Base-by-base conservation (phyloP, 2,113 vertebrate genomes). In the Dolichotis patagonum region DNA sequence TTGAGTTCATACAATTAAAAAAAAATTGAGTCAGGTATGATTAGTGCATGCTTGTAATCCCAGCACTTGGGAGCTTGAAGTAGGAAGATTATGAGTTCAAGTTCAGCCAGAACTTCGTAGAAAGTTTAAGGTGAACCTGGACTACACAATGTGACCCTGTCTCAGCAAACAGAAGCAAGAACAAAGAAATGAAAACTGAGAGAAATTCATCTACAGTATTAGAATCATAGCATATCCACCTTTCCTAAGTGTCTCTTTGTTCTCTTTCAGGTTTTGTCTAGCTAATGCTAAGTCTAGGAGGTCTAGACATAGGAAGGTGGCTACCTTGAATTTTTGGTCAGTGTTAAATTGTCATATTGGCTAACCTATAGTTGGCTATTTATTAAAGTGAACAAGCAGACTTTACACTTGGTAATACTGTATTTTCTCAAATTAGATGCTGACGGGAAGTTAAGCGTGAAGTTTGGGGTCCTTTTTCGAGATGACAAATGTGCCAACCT, bases 401-500 rank as follows among this genome's bases (percentile, higher is more conserved):
- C 32, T 96, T 95, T 91, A 41, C 28, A 56, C 83, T 78, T 71
- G 32, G 41, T 97, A 92, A 97, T 13, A 0, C 56, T 96, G n/a
- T 96, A 28, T 96, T 95, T 94, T 95, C 69, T 95, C 69, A n/a
- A 85, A 88, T 97, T 97, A 99, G 99, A 99, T 97, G 98, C 98
- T 49, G 99, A 99, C 49, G 99, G 99, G 84, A 99, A 99, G 97
- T 98, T 98, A 80, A 99, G 98, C 0, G 99, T 99, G 94, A 99
- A 99, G 97, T 99, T 99, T 62, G 99, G 99, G 38, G 99, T 99
- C 69, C 98, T 99, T 85, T 99, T 99, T 95, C 99, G 92, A 20
- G 99, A 99, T 73, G 99, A 99, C 60, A 98, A 98, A 52, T 99
- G 99, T 97, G 99, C 99, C 98, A 99, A 99, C 97, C 99, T 99